Evolutionary conservation across 2,113 vertebrate genomes (phyloP).

Genomic region (Vulpes vulpes): DNA sequence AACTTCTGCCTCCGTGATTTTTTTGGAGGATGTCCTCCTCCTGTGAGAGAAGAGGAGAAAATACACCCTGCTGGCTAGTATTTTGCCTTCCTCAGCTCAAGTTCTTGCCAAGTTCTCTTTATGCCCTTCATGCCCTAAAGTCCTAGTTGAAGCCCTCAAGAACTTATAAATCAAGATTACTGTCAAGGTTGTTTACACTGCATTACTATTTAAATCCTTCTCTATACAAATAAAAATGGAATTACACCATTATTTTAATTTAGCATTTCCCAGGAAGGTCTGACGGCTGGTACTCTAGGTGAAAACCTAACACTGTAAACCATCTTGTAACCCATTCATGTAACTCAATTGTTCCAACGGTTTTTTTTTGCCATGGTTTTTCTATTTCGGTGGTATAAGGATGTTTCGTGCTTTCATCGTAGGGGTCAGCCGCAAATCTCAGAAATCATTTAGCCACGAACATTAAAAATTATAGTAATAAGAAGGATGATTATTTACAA

Average conservation of each 20-base stretch:
- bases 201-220: neutral
- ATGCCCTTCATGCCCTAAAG: neutral
- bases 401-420: constrained; percentile 68
- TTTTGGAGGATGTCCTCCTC: neutral
- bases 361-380: constrained; percentile 18
- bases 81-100: neutral
- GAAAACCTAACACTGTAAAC: neutral
- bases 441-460: constrained; percentile 79
- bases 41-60: neutral
- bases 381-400: neutral
- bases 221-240: constrained; percentile 43
- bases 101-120: neutral
- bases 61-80: neutral
- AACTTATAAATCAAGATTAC: constrained; percentile 27
- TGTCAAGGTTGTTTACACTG: constrained; percentile 4
- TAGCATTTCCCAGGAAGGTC: neutral
- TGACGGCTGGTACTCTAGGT: neutral
- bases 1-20: neutral
- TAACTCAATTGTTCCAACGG: neutral
- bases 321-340: neutral
- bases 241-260: neutral
- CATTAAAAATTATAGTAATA: constrained; percentile 78
- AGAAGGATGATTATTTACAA: constrained; percentile 79
- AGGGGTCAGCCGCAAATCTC: constrained; percentile 75
- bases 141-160: neutral